phyloP scores from a whole-genome alignment of 64 coral and sea anemone species.

The Dendronephthya gigantea region DNA sequence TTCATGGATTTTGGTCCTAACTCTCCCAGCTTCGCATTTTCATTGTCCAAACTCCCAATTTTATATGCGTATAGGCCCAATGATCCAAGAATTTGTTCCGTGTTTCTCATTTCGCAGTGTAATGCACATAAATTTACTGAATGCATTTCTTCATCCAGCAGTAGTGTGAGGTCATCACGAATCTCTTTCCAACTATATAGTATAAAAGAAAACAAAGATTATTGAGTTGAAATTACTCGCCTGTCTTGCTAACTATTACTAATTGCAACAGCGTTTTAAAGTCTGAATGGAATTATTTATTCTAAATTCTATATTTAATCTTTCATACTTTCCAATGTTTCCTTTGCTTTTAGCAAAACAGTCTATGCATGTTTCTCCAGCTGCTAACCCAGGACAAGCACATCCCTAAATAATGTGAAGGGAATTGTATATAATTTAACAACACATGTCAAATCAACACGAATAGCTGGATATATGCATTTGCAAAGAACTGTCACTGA shows the following conservation, averaged over 20 bases:
- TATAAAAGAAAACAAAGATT: neutral
- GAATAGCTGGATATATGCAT: too few relatives aligned
- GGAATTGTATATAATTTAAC: neutral
- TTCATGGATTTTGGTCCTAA: slow-evolving; percentile 21
- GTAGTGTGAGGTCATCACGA: slow-evolving; percentile 45
- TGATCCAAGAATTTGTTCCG: slow-evolving; percentile 28
- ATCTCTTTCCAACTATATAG: slow-evolving; percentile 32
- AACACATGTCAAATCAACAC: too few relatives aligned
- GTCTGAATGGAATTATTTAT: neutral
- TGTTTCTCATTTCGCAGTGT: slow-evolving; percentile 46
- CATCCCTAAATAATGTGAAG: neutral
- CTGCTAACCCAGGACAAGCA: neutral
- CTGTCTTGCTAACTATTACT: too few relatives aligned
- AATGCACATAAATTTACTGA: slow-evolving; percentile 43
- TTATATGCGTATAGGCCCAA: slow-evolving; percentile 19
- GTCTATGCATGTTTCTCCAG: too few relatives aligned
- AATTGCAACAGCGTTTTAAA: too few relatives aligned
- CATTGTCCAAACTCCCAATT: slow-evolving; percentile 15
- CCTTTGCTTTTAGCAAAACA: slow-evolving; percentile 12
- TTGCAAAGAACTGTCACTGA: too few relatives aligned
- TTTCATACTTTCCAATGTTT: slow-evolving; percentile 13
- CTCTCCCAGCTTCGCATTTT: slow-evolving; percentile 2
- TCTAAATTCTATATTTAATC: neutral
- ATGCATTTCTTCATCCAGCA: slow-evolving; percentile 46
- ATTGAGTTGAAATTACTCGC: neutral